A percentile compares a stretch with the other conserved stretches of the same genome.
Evolutionary conservation across 1,140 invertebrate genomes (phyloP).

Genomic region (Cyclargus thomasi): DNA sequence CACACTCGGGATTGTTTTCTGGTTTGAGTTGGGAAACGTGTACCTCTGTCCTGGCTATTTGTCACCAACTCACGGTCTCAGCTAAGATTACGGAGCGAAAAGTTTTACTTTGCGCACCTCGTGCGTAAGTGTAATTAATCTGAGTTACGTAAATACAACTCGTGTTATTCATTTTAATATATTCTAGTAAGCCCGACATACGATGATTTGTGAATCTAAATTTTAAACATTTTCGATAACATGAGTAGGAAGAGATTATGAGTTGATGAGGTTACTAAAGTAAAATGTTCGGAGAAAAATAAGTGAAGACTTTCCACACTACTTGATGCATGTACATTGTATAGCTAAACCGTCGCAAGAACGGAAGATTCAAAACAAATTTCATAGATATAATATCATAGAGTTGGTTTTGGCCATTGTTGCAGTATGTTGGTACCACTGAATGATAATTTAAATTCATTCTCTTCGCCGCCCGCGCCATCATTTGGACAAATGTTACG

Average conservation of each 20-base stretch:
- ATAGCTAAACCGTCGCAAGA: background rate
- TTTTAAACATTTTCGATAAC: too few species aligned
- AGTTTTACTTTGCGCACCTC: background rate
- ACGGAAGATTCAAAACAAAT: background rate
- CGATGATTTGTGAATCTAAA: too few species aligned
- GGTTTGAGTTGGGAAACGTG: conserved; percentile 59
- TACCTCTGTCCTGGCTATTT: conserved; percentile 46
- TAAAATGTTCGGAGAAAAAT: too few species aligned
- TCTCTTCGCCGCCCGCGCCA: conserved; percentile 75
- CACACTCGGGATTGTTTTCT: conserved; percentile 66
- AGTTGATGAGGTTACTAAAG: too few species aligned
- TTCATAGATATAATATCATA: conserved; percentile 9
- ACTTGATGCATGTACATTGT: too few species aligned
- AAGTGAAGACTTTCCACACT: background rate
- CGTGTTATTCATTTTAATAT: too few species aligned
- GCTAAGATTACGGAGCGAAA: conserved; percentile 21
- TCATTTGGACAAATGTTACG: conserved; percentile 76
- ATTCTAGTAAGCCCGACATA: too few species aligned
- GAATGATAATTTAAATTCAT: conserved; percentile 78
- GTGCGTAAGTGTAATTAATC: conserved; percentile 14
- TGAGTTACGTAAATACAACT: background rate
- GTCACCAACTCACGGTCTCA: conserved; percentile 33
- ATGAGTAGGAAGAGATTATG: too few species aligned
- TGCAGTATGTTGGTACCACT: conserved; percentile 69
- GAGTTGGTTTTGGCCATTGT: conserved; percentile 56